Percentiles rank a stretch among this genome's conserved stretches.
These are phyloP conservation scores for Drosophila serrata DNA, from an alignment of 1,140 invertebrate genomes.

Conservation along the genomic window DNA sequence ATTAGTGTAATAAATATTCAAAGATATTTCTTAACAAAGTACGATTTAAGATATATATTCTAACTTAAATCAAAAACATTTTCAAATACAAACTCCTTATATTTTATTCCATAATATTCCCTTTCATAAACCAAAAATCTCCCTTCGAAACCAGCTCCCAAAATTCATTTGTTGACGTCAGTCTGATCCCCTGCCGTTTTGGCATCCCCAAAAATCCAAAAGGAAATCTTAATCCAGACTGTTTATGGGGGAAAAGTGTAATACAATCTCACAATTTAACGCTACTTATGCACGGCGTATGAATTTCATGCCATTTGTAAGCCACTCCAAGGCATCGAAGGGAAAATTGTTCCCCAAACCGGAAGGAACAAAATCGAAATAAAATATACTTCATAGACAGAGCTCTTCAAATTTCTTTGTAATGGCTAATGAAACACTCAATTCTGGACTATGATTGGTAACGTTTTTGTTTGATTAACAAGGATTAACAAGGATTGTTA, in stretches of 20 bases:
- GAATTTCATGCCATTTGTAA: slow-evolving; percentile 60
- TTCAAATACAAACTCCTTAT: neutral
- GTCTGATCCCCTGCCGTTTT: slow-evolving; percentile 15
- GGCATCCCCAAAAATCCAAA: slow-evolving; percentile 21
- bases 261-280: slow-evolving; percentile 70
- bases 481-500: too few species aligned
- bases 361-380: slow-evolving; percentile 35
- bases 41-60: neutral
- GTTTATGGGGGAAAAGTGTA: slow-evolving; percentile 46
- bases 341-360: slow-evolving; percentile 7
- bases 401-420: slow-evolving; percentile 8
- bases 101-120: neutral
- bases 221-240: slow-evolving; percentile 50
- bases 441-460: neutral
- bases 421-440: slow-evolving; percentile 16
- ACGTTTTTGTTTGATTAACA: neutral
- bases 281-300: slow-evolving; percentile 64
- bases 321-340: slow-evolving; percentile 19
- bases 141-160: slow-evolving; percentile 1
- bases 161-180: slow-evolving; percentile 31
- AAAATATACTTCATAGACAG: slow-evolving; percentile 28
- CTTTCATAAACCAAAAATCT: neutral
- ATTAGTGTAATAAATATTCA: neutral
- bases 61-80: neutral
- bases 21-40: neutral